A percentile compares a stretch with the other conserved stretches of the same genome.
These are phyloP conservation scores for Protonibea diacanthus DNA, from an alignment of 2,797 vertebrate genomes.

Conservation along the genomic window DNA sequence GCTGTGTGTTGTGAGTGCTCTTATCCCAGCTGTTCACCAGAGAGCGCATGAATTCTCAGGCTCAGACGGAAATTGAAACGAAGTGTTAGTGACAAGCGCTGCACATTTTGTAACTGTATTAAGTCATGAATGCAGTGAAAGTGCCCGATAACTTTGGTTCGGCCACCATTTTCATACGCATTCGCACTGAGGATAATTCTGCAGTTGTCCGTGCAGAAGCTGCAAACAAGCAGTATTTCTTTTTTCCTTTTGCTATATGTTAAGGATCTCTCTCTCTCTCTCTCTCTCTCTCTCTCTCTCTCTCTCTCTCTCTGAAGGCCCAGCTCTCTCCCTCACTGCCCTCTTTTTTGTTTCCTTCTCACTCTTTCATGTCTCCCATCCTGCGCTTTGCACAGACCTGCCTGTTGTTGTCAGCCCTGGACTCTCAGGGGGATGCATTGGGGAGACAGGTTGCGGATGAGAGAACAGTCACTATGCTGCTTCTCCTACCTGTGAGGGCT, in stretches of 20 bases:
- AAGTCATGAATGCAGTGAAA: conserved; percentile 21
- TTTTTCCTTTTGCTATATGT: conserved; percentile 15
- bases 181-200: conserved; percentile 14
- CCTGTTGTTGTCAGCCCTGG: conserved; percentile 46
- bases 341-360: conserved; percentile 30
- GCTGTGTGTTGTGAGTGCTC: conserved; percentile 23
- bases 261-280: conserved; percentile 30
- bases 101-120: conserved; percentile 6
- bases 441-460: conserved; percentile 72
- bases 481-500: conserved; percentile 77
- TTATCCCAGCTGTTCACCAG: conserved; percentile 31
- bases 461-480: conserved; percentile 73
- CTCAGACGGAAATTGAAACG: conserved; percentile 18
- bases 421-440: conserved; percentile 56
- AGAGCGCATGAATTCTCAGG: conserved; percentile 12
- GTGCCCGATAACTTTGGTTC: not conserved
- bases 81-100: conserved; percentile 5
- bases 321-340: conserved; percentile 25
- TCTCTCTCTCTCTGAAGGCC: conserved; percentile 26
- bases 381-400: conserved; percentile 46
- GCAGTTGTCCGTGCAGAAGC: conserved; percentile 20
- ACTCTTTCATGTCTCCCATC: conserved; percentile 45
- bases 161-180: not conserved
- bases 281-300: conserved; percentile 12
- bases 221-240: conserved; percentile 7